Base-by-base conservation (phyloP, 92 coral and sea anemone species). In the Epizoanthus rinbou region DNA sequence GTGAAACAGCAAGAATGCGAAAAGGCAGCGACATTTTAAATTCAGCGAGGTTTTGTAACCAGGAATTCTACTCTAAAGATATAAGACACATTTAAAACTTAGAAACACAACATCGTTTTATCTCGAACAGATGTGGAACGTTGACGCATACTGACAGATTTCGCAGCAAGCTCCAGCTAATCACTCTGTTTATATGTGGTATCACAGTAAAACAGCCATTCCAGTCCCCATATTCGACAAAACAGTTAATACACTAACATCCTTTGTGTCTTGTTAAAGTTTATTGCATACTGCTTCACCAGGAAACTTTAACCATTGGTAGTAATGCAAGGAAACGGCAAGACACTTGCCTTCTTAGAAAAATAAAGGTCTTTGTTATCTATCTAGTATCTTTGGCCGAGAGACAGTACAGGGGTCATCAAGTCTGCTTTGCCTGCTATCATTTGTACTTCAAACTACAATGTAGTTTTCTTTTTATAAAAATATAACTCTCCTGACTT, bases 261-360 rank as follows among this genome's bases (percentile, higher is more conserved):
- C 35, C 60, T 22, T 74, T 22, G 39, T 59, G 69, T 25, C 73
- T 73, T 50, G 73, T 76, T 74, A 75, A 85, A 53, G 33, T 89
- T 89, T 85, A 85, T 89, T 82, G 31, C 64, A 76, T 57, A 50
- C 64, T 64, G 92, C 85, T 89, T 89, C 92, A 31, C 92, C 92
- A 25, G 92, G 92, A 89, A 89, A 89, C 92, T 0, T 39, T 50
- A 10, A 50, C 16, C 54, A 50, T 63, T 63, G 7, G 39, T 37
- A 62, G 62, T 69, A 78, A 78, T 78, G 60, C 39, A 78, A 60
- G 52, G 66, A 78, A 78, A 80, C 9, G 22, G 54, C 16, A 47
- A 65, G 43, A 33, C 66, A 58, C 63, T 65, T 65, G 35, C 56
- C 68, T 19, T 19, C 11, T 31, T 78, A 47, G 60, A 80, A 80